Percentiles rank a stretch among this genome's conserved stretches.
phyloP scores from a whole-genome alignment of 2,888 invertebrate genomes.

The Ormyrus labotus region DNA sequence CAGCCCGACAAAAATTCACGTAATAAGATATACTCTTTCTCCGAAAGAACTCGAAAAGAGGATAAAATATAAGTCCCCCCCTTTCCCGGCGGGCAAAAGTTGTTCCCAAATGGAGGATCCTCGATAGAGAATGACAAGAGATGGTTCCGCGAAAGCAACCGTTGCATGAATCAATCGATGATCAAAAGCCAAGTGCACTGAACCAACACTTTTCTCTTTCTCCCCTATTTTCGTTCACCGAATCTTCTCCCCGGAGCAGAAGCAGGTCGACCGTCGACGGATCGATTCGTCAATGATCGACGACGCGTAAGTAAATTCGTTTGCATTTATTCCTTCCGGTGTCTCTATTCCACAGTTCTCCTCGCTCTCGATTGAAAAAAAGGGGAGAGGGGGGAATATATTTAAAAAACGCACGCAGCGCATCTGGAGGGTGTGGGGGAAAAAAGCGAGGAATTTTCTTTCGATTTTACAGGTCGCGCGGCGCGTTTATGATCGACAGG shows the following conservation, averaged over 20 bases:
- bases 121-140: not conserved
- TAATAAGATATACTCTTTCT: no score
- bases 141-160: not conserved
- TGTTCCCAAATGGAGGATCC: no score
- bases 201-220: not conserved
- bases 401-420: no score
- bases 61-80: no score
- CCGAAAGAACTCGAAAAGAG: no score
- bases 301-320: slow-evolving; percentile 23
- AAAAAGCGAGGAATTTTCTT: not conserved
- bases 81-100: no score
- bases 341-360: not conserved
- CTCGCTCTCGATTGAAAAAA: not conserved
- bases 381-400: no score
- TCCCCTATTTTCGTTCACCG: not conserved
- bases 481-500: slow-evolving; percentile 14
- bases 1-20: no score
- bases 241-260: no score
- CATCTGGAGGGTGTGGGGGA: not conserved
- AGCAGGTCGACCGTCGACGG: no score
- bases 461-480: no score
- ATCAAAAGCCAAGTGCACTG: slow-evolving; percentile 14
- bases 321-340: slow-evolving; percentile 4
- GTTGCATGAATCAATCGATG: slow-evolving; percentile 25
- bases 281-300: not conserved